Evolutionary conservation across 2,797 vertebrate species (phyloP).

Genomic region (Streptopelia turtur): DNA sequence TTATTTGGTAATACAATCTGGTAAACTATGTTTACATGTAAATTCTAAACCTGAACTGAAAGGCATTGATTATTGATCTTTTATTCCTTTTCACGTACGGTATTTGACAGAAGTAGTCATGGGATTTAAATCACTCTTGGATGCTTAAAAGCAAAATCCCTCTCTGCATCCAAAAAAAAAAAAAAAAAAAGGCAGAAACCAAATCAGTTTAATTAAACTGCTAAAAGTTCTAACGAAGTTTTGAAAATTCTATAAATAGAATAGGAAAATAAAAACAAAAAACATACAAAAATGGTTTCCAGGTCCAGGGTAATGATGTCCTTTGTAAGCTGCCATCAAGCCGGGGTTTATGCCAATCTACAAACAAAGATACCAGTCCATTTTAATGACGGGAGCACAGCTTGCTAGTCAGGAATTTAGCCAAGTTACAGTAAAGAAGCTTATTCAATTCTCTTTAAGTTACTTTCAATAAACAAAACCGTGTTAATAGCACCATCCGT

Average conservation of each 20-base stretch:
- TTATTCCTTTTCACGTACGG: background rate
- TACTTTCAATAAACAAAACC: background rate
- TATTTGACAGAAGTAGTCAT: background rate
- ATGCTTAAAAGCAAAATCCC: background rate
- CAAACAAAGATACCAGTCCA: conserved; percentile 31
- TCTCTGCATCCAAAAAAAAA: background rate
- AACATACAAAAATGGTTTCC: conserved; percentile 98
- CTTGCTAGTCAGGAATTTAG: background rate
- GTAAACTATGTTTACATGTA: background rate
- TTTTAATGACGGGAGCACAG: background rate
- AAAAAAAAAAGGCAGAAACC: background rate
- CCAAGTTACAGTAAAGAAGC: background rate
- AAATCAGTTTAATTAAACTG: background rate
- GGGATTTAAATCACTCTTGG: background rate
- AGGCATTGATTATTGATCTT: background rate
- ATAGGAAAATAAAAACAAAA: conserved; percentile 66
- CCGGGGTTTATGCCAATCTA: conserved; percentile 99
- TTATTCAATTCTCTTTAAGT: background rate
- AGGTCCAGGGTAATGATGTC: conserved; percentile 96
- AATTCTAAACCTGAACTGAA: background rate
- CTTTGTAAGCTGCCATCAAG: conserved; percentile 96
- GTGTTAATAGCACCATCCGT: background rate
- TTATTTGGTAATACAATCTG: background rate
- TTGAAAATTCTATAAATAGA: background rate
- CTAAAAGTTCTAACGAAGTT: background rate